These are phyloP conservation scores for Apodemus agrarius DNA, from an alignment of 2,797 vertebrate species.

Conservation along the genomic window DNA sequence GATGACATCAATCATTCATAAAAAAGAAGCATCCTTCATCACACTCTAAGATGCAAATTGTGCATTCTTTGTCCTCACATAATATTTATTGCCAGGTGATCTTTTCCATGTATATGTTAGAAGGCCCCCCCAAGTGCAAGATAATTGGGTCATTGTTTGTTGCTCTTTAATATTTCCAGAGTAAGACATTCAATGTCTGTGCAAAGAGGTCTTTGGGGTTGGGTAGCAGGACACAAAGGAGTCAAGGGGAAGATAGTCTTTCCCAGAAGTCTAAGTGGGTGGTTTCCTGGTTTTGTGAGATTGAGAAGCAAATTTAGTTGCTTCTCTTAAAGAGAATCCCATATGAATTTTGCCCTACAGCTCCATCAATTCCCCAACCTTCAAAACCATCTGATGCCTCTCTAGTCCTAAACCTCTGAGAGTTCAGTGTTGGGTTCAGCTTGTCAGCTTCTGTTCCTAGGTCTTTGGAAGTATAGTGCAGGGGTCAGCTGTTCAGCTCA, in stretches of 20 bases:
- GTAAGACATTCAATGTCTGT: not conserved
- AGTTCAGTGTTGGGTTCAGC: not conserved
- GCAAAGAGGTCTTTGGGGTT: not conserved
- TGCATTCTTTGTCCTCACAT: not conserved
- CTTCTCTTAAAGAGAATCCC: not conserved
- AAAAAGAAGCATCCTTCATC: slow-evolving; percentile 18
- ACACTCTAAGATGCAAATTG: slow-evolving; percentile 19
- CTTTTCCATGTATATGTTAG: not conserved
- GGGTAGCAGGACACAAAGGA: too few relatives aligned
- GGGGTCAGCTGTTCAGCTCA: not conserved
- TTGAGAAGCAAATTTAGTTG: not conserved
- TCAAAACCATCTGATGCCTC: not conserved
- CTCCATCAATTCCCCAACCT: not conserved
- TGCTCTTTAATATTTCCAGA: not conserved
- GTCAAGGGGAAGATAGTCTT: not conserved
- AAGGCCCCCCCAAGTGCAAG: not conserved
- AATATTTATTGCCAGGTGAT: not conserved
- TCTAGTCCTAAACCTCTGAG: not conserved
- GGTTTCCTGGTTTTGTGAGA: not conserved
- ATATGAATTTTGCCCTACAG: not conserved
- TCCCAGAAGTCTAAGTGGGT: not conserved
- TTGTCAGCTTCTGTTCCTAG: not conserved
- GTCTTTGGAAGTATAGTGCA: not conserved
- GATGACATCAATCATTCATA: not conserved
- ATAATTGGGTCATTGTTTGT: not conserved